A percentile compares a stretch with the other conserved stretches of the same genome.
These are phyloP conservation scores for Nannoperca australis DNA, from an alignment of 2,797 vertebrate genomes.

Conservation along the genomic window DNA sequence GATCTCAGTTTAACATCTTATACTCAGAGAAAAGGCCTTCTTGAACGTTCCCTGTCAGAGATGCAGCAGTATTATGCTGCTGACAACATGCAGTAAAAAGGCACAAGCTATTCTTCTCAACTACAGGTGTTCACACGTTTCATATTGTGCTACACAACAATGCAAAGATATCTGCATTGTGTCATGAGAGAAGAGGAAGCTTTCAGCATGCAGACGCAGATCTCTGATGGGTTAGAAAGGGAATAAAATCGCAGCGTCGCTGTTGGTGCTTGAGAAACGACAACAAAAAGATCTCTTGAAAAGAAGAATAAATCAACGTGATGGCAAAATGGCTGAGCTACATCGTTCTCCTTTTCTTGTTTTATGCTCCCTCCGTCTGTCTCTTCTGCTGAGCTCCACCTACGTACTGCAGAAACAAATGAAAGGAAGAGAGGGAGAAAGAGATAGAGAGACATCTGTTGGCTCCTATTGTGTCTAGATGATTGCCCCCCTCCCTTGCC, in stretches of 20 bases:
- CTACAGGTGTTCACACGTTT: conserved; percentile 22
- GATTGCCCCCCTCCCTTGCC: conserved; percentile 19
- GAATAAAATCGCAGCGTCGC: conserved; percentile 17
- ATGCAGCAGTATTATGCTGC: background rate
- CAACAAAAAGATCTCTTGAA: conserved; percentile 22
- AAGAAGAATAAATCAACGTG: conserved; percentile 48
- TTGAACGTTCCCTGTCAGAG: background rate
- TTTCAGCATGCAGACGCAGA: conserved; percentile 1
- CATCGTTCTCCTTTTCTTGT: conserved; percentile 49
- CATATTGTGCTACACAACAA: background rate
- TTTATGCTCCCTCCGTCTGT: conserved; percentile 47
- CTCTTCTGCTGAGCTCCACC: conserved; percentile 60
- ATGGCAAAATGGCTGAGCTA: conserved; percentile 51
- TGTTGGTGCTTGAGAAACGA: conserved; percentile 19
- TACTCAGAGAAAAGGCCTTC: background rate
- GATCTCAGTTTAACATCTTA: too few species aligned
- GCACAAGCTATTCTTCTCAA: background rate
- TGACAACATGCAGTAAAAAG: background rate
- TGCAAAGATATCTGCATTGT: conserved; percentile 12
- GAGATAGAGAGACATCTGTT: conserved; percentile 56
- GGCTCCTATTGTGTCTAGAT: conserved; percentile 54
- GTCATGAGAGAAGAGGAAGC: conserved; percentile 11
- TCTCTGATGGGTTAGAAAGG: conserved; percentile 25
- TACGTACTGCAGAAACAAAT: conserved; percentile 57
- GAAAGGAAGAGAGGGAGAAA: conserved; percentile 39